Percentiles rank a stretch among this genome's conserved stretches.
phyloP scores from a whole-genome alignment of 2,888 invertebrate species.

The Proisotoma minuta region DNA sequence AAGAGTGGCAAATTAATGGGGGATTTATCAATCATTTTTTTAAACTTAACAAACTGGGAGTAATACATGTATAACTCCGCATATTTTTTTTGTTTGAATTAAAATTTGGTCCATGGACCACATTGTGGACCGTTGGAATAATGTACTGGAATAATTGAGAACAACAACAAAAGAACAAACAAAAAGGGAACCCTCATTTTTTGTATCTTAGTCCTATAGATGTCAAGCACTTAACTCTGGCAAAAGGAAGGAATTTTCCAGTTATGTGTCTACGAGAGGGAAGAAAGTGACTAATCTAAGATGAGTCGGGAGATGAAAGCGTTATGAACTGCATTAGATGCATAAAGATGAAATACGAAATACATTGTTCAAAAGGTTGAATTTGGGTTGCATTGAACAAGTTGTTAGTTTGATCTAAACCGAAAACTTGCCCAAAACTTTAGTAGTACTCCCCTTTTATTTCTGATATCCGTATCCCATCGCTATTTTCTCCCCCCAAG shows the following conservation, averaged over 20 bases:
- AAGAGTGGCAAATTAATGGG: no score
- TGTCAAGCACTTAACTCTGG: background rate
- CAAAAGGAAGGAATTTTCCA: background rate
- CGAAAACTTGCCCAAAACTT: conserved; percentile 4
- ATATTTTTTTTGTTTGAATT: no score
- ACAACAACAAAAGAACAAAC: background rate
- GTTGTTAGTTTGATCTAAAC: background rate
- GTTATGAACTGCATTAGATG: background rate
- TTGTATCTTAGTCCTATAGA: background rate
- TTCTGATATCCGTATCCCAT: conserved; percentile 20
- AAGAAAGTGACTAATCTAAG: conserved; percentile 5
- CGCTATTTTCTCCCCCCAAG: conserved; percentile 10
- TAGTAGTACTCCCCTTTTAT: conserved; percentile 9
- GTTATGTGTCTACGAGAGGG: background rate
- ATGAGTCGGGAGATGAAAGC: conserved; percentile 1
- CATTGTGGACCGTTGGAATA: no score
- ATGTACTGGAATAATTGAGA: no score
- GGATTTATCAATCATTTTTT: no score
- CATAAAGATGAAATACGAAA: background rate
- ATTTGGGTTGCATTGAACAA: background rate
- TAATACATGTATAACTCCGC: no score
- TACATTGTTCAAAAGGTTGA: background rate
- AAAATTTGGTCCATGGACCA: no score
- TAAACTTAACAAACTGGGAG: no score
- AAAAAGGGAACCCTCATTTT: background rate